Conservation (phyloP, 2,797 vertebrate genomes). For the Acanthis flammea region DNA sequence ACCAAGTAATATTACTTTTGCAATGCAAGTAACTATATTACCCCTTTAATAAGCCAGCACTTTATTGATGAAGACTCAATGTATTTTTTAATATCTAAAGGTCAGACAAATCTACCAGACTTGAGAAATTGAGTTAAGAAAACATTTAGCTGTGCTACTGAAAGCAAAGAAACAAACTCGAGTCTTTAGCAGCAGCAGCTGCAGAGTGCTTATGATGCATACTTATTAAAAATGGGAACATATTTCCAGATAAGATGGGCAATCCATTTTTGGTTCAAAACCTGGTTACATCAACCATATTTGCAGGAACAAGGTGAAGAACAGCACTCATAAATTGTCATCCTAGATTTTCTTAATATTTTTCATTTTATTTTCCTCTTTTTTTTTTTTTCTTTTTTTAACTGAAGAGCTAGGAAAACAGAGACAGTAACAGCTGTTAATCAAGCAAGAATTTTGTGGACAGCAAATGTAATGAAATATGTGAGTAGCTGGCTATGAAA, state of each 20-base stretch:
- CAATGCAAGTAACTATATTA: conserved; percentile 58
- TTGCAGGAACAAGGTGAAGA: neutral
- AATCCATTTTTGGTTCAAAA: neutral
- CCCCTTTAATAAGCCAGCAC: conserved; percentile 21
- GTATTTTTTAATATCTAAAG: conserved; percentile 41
- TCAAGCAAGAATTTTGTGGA: neutral
- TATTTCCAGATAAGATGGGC: neutral
- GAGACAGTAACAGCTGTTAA: neutral
- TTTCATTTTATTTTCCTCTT: too few species aligned
- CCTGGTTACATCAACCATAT: neutral
- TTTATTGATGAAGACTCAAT: conserved; percentile 18
- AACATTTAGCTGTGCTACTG: conserved; percentile 25
- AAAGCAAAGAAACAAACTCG: conserved; percentile 36
- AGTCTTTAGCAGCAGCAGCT: neutral
- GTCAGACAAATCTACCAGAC: conserved; percentile 29
- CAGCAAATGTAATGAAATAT: neutral
- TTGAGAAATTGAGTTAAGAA: conserved; percentile 55
- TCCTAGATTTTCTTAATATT: neutral
- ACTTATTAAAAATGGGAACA: neutral
- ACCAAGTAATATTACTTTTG: conserved; percentile 50
- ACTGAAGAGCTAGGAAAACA: neutral
- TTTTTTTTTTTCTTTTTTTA: neutral
- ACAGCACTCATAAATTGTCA: neutral
- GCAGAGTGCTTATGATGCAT: neutral
- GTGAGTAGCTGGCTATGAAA: neutral